Conservation (phyloP, 2,797 vertebrate genomes). For the Brachymystax lenok region DNA sequence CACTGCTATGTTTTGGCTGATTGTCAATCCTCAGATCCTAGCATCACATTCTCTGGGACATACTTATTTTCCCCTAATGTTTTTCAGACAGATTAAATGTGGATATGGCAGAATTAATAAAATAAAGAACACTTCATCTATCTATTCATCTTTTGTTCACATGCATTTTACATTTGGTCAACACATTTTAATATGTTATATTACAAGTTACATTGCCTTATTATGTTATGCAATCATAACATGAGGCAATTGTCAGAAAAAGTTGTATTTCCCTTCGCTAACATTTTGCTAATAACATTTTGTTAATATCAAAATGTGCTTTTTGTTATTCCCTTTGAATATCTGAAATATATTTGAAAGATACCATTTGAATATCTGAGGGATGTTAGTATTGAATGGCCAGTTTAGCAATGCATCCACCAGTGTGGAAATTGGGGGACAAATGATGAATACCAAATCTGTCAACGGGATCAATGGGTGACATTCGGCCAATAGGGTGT, state of each 20-base stretch:
- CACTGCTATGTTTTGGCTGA: neutral
- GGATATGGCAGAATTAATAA: neutral
- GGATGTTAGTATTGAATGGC: neutral
- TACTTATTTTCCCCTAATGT: neutral
- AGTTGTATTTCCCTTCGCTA: too few relatives aligned
- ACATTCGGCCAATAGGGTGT: constrained; percentile 81
- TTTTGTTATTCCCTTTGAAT: too few relatives aligned
- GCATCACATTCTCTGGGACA: neutral
- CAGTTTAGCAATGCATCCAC: neutral
- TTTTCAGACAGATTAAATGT: neutral
- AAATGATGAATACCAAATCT: constrained; percentile 69
- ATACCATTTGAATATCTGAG: neutral
- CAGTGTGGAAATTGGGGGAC: neutral
- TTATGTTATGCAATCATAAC: too few relatives aligned
- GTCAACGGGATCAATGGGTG: constrained; percentile 68
- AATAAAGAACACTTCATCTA: too few relatives aligned
- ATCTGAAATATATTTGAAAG: too few relatives aligned
- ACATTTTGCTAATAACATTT: too few relatives aligned
- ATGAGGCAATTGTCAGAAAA: too few relatives aligned
- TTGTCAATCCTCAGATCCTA: neutral
- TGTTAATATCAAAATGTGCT: too few relatives aligned
- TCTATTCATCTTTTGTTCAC: neutral
- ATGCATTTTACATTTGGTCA: too few relatives aligned
- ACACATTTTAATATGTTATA: too few relatives aligned
- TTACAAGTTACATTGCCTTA: too few relatives aligned